Percentiles rank a stretch among this genome's conserved stretches.
These are phyloP conservation scores for Pomacea maculata DNA, from an alignment of 1,140 invertebrate genomes.

Conservation along the genomic window DNA sequence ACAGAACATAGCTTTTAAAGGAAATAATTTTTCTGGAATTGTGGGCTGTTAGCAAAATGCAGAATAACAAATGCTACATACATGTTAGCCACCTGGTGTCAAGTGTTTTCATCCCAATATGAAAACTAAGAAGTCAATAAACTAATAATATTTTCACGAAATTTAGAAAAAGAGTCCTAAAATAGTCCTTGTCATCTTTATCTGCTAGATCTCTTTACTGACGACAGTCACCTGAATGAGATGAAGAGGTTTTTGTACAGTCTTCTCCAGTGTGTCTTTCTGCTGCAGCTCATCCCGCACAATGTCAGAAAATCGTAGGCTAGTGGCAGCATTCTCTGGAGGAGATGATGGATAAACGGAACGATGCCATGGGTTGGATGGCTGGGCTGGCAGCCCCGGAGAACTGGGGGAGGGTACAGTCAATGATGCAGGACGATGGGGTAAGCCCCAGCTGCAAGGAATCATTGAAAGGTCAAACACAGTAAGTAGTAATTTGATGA, in stretches of 20 bases:
- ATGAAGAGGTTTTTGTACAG: conserved; percentile 66
- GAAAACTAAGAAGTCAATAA: too few relatives aligned
- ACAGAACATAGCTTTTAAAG: too few relatives aligned
- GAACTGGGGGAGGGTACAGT: conserved; percentile 8
- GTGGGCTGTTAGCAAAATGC: too few relatives aligned
- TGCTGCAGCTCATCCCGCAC: conserved; percentile 55
- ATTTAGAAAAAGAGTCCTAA: too few relatives aligned
- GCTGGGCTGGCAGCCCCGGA: conserved; percentile 1
- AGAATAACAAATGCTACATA: too few relatives aligned
- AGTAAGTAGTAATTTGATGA: too few relatives aligned
- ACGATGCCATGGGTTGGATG: conserved; percentile 15
- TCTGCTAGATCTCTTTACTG: too few relatives aligned
- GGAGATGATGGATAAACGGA: conserved; percentile 14
- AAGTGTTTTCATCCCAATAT: too few relatives aligned
- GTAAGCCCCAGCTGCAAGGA: conserved; percentile 51
- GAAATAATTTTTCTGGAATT: too few relatives aligned
- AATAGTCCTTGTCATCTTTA: too few relatives aligned
- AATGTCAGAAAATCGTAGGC: conserved; percentile 53
- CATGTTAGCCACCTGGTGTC: too few relatives aligned
- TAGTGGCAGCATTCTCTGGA: conserved; percentile 13
- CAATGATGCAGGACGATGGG: conserved; percentile 25
- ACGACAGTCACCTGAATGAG: conserved; percentile 71
- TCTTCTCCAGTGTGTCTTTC: conserved; percentile 40
- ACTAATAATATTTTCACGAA: too few relatives aligned
- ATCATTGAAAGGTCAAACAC: conserved; percentile 1